Percentiles rank a stretch among this genome's conserved stretches.
These are phyloP conservation scores for Pteria penguin DNA, from an alignment of 2,888 invertebrate genomes.

Conservation along the genomic window DNA sequence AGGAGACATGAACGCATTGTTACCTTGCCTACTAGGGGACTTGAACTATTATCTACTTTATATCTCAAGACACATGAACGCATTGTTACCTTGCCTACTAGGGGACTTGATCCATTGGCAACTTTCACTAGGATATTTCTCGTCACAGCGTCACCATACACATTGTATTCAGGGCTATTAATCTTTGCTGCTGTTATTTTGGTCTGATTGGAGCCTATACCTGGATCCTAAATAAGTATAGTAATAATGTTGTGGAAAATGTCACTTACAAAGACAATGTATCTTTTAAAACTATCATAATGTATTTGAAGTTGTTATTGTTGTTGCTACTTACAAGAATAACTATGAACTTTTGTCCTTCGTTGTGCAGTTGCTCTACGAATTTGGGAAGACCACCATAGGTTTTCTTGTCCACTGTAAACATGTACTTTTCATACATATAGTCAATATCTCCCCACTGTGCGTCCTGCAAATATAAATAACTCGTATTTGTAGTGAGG, in stretches of 20 bases:
- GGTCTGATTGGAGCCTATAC: constrained; percentile 81
- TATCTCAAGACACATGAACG: too few species aligned
- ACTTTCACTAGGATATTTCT: constrained; percentile 89
- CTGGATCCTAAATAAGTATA: constrained; percentile 83
- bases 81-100: constrained; percentile 68
- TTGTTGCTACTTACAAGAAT: constrained; percentile 77
- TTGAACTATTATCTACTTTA: too few species aligned
- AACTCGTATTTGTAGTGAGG: too few species aligned
- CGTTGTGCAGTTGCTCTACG: constrained; percentile 66
- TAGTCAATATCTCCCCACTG: constrained; percentile 78
- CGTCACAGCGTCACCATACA: constrained; percentile 87
- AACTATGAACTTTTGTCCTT: constrained; percentile 70
- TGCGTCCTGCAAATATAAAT: constrained; percentile 57
- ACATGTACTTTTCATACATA: constrained; percentile 68
- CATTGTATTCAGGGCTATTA: constrained; percentile 83
- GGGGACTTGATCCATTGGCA: constrained; percentile 78
- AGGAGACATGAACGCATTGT: too few species aligned
- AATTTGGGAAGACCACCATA: constrained; percentile 66
- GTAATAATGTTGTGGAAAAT: too few species aligned
- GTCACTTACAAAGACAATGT: too few species aligned
- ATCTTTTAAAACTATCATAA: too few species aligned
- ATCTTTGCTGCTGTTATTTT: constrained; percentile 34
- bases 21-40: too few species aligned
- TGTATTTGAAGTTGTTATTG: too few species aligned
- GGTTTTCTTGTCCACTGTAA: constrained; percentile 68